A percentile compares a stretch with the other conserved stretches of the same genome.
These are phyloP conservation scores for Pachycephus smyrnensis DNA, from an alignment of 2,888 invertebrate genomes.

Conservation along the genomic window DNA sequence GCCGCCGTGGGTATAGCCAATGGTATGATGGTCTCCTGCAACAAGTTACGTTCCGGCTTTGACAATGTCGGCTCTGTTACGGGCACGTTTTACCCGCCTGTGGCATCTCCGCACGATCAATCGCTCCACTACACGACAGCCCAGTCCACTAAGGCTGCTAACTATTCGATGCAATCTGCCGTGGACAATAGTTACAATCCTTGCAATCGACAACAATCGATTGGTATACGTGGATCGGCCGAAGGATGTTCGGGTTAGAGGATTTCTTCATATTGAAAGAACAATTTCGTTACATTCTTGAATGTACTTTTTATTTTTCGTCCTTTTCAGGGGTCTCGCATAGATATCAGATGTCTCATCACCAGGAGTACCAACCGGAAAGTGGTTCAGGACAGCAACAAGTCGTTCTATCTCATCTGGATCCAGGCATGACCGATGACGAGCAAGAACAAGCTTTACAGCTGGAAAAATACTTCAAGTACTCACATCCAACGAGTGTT, in stretches of 20 bases:
- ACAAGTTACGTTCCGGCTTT: constrained; percentile 83
- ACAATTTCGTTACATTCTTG: background rate
- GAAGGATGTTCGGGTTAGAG: constrained; percentile 59
- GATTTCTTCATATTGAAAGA: background rate
- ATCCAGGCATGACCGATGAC: constrained; percentile 46
- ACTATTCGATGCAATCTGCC: constrained; percentile 57
- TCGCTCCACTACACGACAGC: constrained; percentile 68
- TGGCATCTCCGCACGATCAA: constrained; percentile 85
- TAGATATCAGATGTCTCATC: constrained; percentile 59
- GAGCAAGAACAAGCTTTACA: constrained; percentile 60
- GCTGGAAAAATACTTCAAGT: constrained; percentile 63
- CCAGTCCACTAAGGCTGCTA: constrained; percentile 53
- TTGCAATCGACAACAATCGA: constrained; percentile 55
- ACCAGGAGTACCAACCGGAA: constrained; percentile 59
- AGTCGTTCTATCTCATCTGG: constrained; percentile 55
- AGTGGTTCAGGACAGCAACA: constrained; percentile 49
- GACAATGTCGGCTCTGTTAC: constrained; percentile 87
- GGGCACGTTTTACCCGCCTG: constrained; percentile 91
- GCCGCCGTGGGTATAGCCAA: constrained; percentile 87
- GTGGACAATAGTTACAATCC: constrained; percentile 59
- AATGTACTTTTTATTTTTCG: background rate
- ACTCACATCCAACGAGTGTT: constrained; percentile 43
- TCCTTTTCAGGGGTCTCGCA: constrained; percentile 54
- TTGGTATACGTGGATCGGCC: constrained; percentile 64
- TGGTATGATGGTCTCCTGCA: constrained; percentile 88